Percentiles rank a stretch among this genome's conserved stretches.
phyloP scores from a whole-genome alignment of 2,797 vertebrate species.

The Cygnus olor region DNA sequence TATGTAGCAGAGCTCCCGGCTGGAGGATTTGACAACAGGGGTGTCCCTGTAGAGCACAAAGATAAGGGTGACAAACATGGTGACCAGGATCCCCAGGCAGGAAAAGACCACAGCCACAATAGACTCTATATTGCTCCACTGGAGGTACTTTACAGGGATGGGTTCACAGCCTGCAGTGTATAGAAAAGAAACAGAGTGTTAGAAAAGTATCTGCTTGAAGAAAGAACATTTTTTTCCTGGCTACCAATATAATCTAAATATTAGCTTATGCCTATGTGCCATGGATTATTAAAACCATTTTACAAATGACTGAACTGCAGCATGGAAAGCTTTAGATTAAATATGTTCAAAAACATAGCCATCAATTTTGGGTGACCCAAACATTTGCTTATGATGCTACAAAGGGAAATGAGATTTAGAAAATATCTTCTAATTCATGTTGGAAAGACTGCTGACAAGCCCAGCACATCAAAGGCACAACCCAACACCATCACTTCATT shows the following conservation, averaged over 20 bases:
- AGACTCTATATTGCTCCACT: constrained; percentile 96
- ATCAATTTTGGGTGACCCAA: not conserved
- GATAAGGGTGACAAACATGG: constrained; percentile 96
- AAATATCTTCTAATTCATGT: not conserved
- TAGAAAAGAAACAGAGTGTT: constrained; percentile 52
- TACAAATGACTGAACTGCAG: not conserved
- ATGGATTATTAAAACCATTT: not conserved
- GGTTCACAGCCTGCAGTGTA: constrained; percentile 87
- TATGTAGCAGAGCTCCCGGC: constrained; percentile 97
- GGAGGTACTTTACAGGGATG: constrained; percentile 91
- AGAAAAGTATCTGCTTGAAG: not conserved
- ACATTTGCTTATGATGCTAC: not conserved
- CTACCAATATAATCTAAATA: not conserved
- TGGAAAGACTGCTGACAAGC: not conserved
- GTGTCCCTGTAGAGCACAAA: constrained; percentile 98
- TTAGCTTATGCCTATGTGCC: not conserved
- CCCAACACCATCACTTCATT: not conserved
- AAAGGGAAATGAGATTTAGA: not conserved
- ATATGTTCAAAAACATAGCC: not conserved
- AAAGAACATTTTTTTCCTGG: not conserved
- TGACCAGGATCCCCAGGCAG: constrained; percentile 95
- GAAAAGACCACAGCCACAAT: constrained; percentile 97
- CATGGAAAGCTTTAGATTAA: not conserved
- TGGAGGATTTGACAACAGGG: constrained; percentile 98
- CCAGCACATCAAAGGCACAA: not conserved